These are phyloP conservation scores for Trichogramma dendrolimi DNA, from an alignment of 2,888 invertebrate species.

Conservation along the genomic window DNA sequence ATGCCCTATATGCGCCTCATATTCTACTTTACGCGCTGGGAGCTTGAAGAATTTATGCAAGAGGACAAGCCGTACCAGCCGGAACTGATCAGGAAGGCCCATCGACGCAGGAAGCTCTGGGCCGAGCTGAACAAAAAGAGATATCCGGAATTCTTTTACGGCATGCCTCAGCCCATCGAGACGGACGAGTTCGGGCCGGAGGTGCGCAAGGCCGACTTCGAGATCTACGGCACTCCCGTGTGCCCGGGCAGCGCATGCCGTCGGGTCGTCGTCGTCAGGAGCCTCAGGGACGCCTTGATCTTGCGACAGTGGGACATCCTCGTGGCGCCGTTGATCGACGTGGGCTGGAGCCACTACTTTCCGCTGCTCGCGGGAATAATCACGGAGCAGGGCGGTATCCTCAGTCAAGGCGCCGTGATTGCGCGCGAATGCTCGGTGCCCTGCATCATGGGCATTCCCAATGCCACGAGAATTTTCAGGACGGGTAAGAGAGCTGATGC, in stretches of 20 bases:
- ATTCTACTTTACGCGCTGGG: conserved; percentile 65
- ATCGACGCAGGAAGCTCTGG: conserved; percentile 62
- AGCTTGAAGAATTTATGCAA: conserved; percentile 59
- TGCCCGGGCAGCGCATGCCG: conserved; percentile 66
- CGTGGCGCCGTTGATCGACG: conserved; percentile 73
- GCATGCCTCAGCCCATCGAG: conserved; percentile 49
- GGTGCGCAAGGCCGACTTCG: too few relatives aligned
- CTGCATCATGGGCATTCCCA: conserved; percentile 71
- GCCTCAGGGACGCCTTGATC: conserved; percentile 60
- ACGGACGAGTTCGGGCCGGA: conserved; percentile 15
- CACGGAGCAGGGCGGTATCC: conserved; percentile 77
- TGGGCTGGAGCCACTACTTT: conserved; percentile 84
- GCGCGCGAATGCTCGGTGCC: conserved; percentile 81
- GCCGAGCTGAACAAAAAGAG: conserved; percentile 59
- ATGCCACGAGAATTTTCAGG: conserved; percentile 64
- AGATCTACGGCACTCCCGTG: conserved; percentile 63
- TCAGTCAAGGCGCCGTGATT: conserved; percentile 81
- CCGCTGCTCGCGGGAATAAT: conserved; percentile 73
- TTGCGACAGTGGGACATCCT: conserved; percentile 63
- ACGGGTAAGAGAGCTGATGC: conserved; percentile 54
- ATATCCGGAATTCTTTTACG: conserved; percentile 61
- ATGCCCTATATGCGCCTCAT: conserved; percentile 64
- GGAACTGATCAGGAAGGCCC: conserved; percentile 54
- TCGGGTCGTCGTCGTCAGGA: conserved; percentile 68
- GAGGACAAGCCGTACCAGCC: conserved; percentile 29